Evolutionary conservation across 2,797 vertebrate genomes (phyloP), one percentile per base, ranked within the genome.

Genomic region (Brachymystax lenok): DNA sequence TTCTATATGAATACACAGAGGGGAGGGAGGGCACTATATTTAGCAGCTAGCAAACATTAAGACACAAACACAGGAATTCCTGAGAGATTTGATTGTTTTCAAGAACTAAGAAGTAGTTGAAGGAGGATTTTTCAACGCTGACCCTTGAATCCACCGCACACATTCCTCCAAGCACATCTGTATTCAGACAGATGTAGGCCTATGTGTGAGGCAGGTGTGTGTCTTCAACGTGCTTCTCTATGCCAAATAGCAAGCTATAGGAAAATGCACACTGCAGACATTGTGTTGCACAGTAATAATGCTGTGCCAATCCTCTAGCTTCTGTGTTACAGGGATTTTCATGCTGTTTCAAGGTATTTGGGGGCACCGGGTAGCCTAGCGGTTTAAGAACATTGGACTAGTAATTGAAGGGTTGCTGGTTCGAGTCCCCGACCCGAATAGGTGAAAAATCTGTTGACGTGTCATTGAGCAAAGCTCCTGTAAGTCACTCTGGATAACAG

Each of bases 1-100:
- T 54, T 59, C 52, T 54, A 16, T 54, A 17, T 86, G 91, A 85
- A 87, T 92, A 84, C 84, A 82, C 85, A 80, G 71, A 74, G 83
- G 80, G 82, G 89, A 92, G 90, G 86, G 86, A 82, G 87, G 87
- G 80, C 17, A 85, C 79, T 92, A 92, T 90, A 89, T 92, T 92
- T 93, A 91, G 89, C 88, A 82, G 80, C 83, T 21, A 69, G 21
- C 8, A 61, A 61, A 61, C 56, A 61, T 61, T 14, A 8, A 61
- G 73, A 83, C 81, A 94, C 93, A 94, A 94, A 94, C 82, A 50
- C 92, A 93, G 92, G 94, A 94, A 94, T 93, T 95, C 93, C 93
- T 93, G 90, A 75, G 33, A 85, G 74, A 77, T 82, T 85, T 82
- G 86, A 86, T 86, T 89, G 79, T 76, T 84, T 85, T 89, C 73